Base-by-base conservation (phyloP, 1,140 invertebrate genomes). In the Ceratosolen fusciceps region DNA sequence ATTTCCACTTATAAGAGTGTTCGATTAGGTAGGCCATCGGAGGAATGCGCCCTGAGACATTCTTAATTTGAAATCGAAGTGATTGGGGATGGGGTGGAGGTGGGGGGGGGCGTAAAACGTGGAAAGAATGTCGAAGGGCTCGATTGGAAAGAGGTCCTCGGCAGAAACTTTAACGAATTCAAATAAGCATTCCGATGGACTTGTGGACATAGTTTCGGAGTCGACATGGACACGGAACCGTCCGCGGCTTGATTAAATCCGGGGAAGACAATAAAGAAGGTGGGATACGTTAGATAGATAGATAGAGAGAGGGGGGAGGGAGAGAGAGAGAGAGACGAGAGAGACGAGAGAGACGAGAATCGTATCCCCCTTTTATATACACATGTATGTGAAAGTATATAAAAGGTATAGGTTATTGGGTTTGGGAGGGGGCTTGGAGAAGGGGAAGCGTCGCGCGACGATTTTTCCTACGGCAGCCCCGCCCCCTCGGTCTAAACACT, bases 241-340 rank as follows among this genome's bases (percentile, higher is more conserved):
- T n/a, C 31, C 62, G 37, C 56, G 21, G 58, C 21, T 68, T 74
- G 77, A 82, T 82, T 80, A 54, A 77, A 68, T 74, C 75, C 24
- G 37, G 31, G 77, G 56, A 62, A 54, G 14, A 73, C 3, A 34
- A 34, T 24, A 54, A 21, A 52, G 14, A 58, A 43, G 29, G 65
- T 4, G 24, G n/a, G 2, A 67, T 31, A 19, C 39, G 39, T 5
- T 12, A n/a, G n/a, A 12, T 12, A 12, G 39, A 12, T 39, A 19
- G 12, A 14, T n/a, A 2, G 52, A 16, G n/a, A 54, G n/a, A 4
- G n/a, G n/a, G n/a, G n/a, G 16, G n/a, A 54, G 52, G 16, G 5
- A n/a, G 39, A 12, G 49, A 16, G 10, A 9, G 49, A 14, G 14
- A 3, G n/a, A 68, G 31, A 43, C 1, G 31, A 8, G 12, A 34